Base-by-base conservation (phyloP, 2,888 invertebrate species). In the Drosophila conformis region DNA sequence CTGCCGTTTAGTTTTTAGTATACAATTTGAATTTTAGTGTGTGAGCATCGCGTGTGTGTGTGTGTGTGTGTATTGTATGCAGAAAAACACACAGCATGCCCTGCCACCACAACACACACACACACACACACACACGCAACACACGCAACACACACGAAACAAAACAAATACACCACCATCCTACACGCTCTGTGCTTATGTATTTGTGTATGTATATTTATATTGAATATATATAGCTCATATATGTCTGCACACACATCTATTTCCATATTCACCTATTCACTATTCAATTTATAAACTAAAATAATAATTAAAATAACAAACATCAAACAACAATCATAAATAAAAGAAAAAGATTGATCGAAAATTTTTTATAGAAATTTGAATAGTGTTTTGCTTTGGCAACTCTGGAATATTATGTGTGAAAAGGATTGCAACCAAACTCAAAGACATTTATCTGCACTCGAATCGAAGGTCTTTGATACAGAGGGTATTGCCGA, bases 1-100 rank as follows among this genome's bases (percentile, higher is more conserved):
- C 87, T 84, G 84, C 89, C 89, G 69, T 71, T 84, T 87, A 89
- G 85, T 89, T 84, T 61, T 89, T 84, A 87, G 85, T 82, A 82
- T 87, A 79, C 85, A 83, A 65, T 78, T 80, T 73, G 70, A 76
- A 77, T 69, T 69, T 82, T 64, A 51, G 75, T 69, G 69, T 69
- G 68, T 71, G 46, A 7, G 21, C 46, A 46, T 25, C 8, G 46
- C 15, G 72, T 42, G 46, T 33, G 40, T 27, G n/a, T 29, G 38
- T 27, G 27, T 27, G 27, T 27, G 27, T 42, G 52, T 25, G 29
- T 46, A 25, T 25, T 42, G 40, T 33, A 31, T 2, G 29, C 40
- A 7, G 3, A 31, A 25, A 29, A 49, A 42, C 15, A 67, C 57
- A 21, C 49, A 35, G 10, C 61, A 67, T 35, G 18, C 25, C 51